phyloP scores from a whole-genome alignment of 2,113 vertebrate genomes.

The Pterocles gutturalis region DNA sequence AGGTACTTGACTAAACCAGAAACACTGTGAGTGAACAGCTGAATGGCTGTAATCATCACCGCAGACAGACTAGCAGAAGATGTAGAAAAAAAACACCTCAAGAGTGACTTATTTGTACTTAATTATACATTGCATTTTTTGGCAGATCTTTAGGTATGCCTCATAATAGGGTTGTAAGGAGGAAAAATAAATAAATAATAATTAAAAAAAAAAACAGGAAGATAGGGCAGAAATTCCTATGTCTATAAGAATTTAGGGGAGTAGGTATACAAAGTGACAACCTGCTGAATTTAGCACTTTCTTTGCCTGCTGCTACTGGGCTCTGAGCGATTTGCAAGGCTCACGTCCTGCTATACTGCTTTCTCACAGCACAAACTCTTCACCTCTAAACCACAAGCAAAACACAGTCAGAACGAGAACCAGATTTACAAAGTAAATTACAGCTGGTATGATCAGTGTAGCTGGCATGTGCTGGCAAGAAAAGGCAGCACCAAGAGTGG shows the following conservation, averaged over 20 bases:
- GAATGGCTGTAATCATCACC: not conserved
- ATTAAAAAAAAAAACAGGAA: accelerated
- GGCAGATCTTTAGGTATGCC: not conserved
- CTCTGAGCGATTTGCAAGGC: not conserved
- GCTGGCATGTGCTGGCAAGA: not conserved
- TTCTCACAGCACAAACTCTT: not conserved
- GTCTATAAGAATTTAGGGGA: not conserved
- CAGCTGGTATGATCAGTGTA: not conserved
- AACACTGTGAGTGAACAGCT: not conserved
- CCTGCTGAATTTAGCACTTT: not conserved
- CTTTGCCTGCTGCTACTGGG: not conserved
- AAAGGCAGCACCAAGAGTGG: not conserved
- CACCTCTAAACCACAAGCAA: not conserved
- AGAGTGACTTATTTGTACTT: not conserved
- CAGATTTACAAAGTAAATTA: not conserved
- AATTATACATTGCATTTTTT: not conserved
- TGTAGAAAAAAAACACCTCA: not conserved
- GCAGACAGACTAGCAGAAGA: not conserved
- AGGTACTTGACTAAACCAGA: not conserved
- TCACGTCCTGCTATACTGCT: not conserved
- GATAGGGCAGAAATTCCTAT: not conserved
- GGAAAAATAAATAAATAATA: accelerated
- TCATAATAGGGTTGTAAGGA: not conserved
- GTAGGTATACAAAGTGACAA: not conserved
- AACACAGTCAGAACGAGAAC: not conserved